Conservation (phyloP, 2,888 invertebrate genomes). For the Hyles lineata region DNA sequence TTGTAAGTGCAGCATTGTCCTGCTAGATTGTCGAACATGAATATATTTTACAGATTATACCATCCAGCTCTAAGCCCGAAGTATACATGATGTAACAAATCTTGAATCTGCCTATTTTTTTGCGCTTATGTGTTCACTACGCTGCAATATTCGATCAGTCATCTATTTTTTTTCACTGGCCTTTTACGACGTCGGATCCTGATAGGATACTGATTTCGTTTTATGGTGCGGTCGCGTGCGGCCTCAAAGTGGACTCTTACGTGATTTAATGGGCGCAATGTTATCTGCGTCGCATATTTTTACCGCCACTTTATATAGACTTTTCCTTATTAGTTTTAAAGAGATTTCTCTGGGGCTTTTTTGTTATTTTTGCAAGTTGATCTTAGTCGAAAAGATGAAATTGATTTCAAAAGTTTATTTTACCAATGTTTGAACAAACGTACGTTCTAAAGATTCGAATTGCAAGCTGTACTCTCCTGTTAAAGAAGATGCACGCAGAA, state of each 20-base stretch:
- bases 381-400: too few species aligned
- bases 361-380: not conserved
- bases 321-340: not conserved
- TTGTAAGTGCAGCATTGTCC: too few species aligned
- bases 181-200: constrained; percentile 1
- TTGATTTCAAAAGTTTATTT: too few species aligned
- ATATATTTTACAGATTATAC: too few species aligned
- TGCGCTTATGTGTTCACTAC: not conserved
- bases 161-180: constrained; percentile 7
- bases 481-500: too few species aligned
- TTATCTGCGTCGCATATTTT: not conserved
- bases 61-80: too few species aligned
- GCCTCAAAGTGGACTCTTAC: not conserved
- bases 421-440: too few species aligned
- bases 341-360: not conserved
- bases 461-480: too few species aligned
- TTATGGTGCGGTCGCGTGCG: constrained; percentile 8
- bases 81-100: not conserved
- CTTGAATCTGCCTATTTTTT: not conserved
- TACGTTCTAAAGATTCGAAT: too few species aligned
- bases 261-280: not conserved
- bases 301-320: not conserved
- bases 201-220: constrained; percentile 16
- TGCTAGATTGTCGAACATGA: too few species aligned
- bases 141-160: not conserved